A percentile compares a stretch with the other conserved stretches of the same genome.
Conservation (phyloP, 2,113 vertebrate genomes). For the Xiphorhynchus elegans region DNA sequence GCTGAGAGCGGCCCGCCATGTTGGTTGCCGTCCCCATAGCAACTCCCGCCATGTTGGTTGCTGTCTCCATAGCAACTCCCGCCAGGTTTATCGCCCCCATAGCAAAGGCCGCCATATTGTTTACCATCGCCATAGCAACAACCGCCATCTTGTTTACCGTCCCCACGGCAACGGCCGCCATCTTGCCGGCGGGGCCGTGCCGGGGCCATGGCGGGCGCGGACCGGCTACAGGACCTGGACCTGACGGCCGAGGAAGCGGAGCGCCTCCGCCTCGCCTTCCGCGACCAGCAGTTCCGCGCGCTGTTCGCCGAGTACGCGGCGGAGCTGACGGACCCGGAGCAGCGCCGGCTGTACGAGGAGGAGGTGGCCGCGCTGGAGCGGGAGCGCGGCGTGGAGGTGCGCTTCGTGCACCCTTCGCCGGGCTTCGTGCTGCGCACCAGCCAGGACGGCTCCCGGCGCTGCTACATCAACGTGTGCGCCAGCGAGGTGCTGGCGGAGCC, state of each 20-base stretch:
- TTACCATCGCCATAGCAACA: background rate
- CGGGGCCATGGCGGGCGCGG: slow-evolving; percentile 36
- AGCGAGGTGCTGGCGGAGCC: slow-evolving; percentile 78
- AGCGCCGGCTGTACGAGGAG: slow-evolving; percentile 81
- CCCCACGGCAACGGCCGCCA: background rate
- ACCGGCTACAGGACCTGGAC: slow-evolving; percentile 77
- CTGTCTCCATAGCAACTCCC: background rate
- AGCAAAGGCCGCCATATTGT: background rate
- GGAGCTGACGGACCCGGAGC: slow-evolving; percentile 85
- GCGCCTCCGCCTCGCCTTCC: slow-evolving; percentile 80
- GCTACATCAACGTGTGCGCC: slow-evolving; percentile 89
- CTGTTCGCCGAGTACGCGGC: slow-evolving; percentile 83
- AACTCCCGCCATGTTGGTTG: background rate
- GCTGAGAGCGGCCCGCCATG: background rate
- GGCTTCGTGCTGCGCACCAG: slow-evolving; percentile 85
- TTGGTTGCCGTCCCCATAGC: background rate
- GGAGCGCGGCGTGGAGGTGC: slow-evolving; percentile 82
- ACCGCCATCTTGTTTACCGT: background rate
- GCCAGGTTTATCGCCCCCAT: background rate
- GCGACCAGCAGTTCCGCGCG: slow-evolving; percentile 81
- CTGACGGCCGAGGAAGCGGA: slow-evolving; percentile 83
- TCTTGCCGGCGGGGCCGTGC: background rate
- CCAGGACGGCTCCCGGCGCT: slow-evolving; percentile 76
- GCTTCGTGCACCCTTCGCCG: slow-evolving; percentile 86
- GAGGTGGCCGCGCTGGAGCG: slow-evolving; percentile 86